These are phyloP conservation scores for Cantharis nigra DNA, from an alignment of 2,888 invertebrate genomes.

Conservation along the genomic window DNA sequence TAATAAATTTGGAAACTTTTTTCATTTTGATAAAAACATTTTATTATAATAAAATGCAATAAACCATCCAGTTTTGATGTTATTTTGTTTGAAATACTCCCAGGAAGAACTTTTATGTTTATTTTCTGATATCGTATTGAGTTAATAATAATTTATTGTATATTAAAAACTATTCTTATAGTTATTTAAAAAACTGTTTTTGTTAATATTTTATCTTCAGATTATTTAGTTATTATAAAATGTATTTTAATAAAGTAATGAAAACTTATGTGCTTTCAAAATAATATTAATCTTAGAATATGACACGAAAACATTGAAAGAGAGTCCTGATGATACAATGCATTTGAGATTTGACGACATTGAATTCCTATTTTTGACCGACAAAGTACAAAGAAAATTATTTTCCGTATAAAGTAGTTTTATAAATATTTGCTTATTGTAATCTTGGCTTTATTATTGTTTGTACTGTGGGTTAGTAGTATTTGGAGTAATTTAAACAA, in stretches of 20 bases:
- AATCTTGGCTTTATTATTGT: too few relatives aligned
- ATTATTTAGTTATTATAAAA: neutral
- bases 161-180: neutral
- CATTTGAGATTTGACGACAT: neutral
- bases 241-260: neutral
- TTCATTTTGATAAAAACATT: neutral
- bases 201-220: neutral
- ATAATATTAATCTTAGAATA: neutral
- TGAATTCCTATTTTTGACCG: neutral
- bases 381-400: neutral
- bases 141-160: neutral
- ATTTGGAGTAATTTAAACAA: too few relatives aligned
- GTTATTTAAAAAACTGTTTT: neutral
- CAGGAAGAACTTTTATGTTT: neutral
- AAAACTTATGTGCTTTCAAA: neutral
- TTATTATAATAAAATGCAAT: neutral
- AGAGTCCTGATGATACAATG: neutral
- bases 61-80: neutral
- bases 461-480: too few relatives aligned
- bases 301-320: neutral
- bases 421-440: too few relatives aligned
- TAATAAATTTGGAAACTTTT: neutral
- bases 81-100: neutral
- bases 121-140: neutral
- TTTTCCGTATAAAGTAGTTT: neutral